Percentiles rank a stretch among this genome's conserved stretches.
Evolutionary conservation across 1,140 invertebrate genomes (phyloP).

Genomic region (Tenebrio molitor): DNA sequence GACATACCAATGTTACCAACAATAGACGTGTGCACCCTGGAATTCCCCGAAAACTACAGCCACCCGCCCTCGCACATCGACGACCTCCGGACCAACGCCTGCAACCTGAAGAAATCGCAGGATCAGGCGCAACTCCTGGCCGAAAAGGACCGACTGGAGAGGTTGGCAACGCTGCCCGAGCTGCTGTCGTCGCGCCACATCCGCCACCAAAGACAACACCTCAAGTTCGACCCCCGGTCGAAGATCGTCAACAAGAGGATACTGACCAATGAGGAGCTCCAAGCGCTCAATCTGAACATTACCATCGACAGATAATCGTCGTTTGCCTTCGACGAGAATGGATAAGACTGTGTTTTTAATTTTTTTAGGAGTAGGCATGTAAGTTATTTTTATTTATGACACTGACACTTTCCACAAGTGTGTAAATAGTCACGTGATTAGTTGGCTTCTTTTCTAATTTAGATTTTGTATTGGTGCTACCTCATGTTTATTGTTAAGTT

Average conservation of each 20-base stretch:
- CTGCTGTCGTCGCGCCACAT: slow-evolving; percentile 53
- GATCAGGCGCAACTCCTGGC: slow-evolving; percentile 52
- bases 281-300: slow-evolving; percentile 36
- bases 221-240: slow-evolving; percentile 44
- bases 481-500: slow-evolving; percentile 32
- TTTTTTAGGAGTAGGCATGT: slow-evolving; percentile 19
- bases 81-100: slow-evolving; percentile 54
- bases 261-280: slow-evolving; percentile 46
- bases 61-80: not conserved
- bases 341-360: slow-evolving; percentile 26
- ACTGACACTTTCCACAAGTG: slow-evolving; percentile 3
- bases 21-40: slow-evolving; percentile 62
- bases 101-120: slow-evolving; percentile 58
- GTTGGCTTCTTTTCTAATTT: slow-evolving; percentile 6
- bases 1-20: slow-evolving; percentile 61
- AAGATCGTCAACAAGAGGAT: slow-evolving; percentile 42
- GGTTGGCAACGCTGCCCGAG: slow-evolving; percentile 51
- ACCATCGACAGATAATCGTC: slow-evolving; percentile 33
- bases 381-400: slow-evolving; percentile 33
- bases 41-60: slow-evolving; percentile 57
- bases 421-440: slow-evolving; percentile 35
- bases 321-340: not conserved
- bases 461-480: slow-evolving; percentile 17
- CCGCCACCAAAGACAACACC: slow-evolving; percentile 59
- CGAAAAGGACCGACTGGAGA: slow-evolving; percentile 55